Evolutionary conservation across 2,113 vertebrate species (phyloP).

Genomic region (Aphyosemion australe): DNA sequence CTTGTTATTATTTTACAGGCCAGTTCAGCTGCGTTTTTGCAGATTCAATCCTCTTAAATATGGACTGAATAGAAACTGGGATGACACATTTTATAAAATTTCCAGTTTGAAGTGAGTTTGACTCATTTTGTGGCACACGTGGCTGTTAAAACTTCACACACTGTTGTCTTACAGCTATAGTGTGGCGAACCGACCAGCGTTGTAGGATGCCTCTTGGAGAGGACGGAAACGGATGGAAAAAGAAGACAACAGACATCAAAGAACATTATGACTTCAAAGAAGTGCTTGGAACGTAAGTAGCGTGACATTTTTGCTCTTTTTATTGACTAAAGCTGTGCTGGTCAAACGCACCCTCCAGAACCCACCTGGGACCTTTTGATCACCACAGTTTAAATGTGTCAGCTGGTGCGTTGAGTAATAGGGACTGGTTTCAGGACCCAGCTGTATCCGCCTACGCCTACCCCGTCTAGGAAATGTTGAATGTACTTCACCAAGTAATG

Average conservation of each 20-base stretch:
- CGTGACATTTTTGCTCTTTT: background rate
- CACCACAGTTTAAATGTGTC: background rate
- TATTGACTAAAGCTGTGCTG: background rate
- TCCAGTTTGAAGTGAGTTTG: too few relatives aligned
- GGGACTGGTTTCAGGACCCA: background rate
- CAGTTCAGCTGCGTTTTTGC: too few relatives aligned
- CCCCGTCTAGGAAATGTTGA: background rate
- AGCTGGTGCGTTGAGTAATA: too few relatives aligned
- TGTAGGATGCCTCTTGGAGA: conserved; percentile 83
- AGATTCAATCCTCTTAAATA: too few relatives aligned
- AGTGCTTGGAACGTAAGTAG: conserved; percentile 83
- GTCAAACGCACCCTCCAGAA: background rate
- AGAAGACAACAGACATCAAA: conserved; percentile 84
- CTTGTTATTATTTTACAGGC: too few relatives aligned
- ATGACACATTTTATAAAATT: too few relatives aligned
- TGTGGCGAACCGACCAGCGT: conserved; percentile 64
- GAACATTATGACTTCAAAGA: conserved; percentile 85
- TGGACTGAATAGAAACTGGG: too few relatives aligned
- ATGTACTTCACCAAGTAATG: too few relatives aligned
- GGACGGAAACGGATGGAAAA: conserved; percentile 83
- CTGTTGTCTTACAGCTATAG: conserved; percentile 53
- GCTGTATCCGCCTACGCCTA: background rate
- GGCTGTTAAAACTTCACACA: background rate
- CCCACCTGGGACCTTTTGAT: background rate
- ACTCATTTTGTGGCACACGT: too few relatives aligned